Percentiles rank a stretch among this genome's conserved stretches.
Evolutionary conservation across 2,797 vertebrate genomes (phyloP).

Genomic region (Forpus xanthops): DNA sequence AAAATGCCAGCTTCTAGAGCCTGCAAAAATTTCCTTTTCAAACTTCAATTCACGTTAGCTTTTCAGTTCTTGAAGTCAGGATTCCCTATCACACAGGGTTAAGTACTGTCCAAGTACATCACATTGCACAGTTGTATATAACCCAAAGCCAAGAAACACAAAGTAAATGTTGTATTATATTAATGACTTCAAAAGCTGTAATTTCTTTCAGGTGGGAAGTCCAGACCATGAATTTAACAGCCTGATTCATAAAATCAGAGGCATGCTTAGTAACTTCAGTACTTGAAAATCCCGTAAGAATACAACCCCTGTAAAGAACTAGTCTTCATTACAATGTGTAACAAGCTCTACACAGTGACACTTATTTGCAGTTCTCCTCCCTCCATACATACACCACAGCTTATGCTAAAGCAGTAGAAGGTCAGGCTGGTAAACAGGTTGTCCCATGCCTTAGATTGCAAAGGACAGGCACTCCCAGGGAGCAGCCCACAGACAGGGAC

Average conservation of each 20-base stretch:
- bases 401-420: not conserved
- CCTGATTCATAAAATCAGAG: not conserved
- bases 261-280: not conserved
- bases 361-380: not conserved
- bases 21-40: not conserved
- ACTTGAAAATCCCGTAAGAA: not conserved
- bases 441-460: not conserved
- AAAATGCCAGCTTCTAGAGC: not conserved
- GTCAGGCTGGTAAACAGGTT: not conserved
- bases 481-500: not conserved
- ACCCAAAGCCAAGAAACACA: not conserved
- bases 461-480: not conserved
- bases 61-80: not conserved
- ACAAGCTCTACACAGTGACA: accelerated
- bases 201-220: not conserved
- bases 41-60: not conserved
- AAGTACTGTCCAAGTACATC: not conserved
- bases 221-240: not conserved
- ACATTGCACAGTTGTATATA: not conserved
- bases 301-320: not conserved
- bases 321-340: not conserved
- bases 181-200: not conserved
- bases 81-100: not conserved
- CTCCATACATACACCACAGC: not conserved
- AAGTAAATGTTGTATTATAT: not conserved